Evolutionary conservation across 2,888 invertebrate genomes (phyloP).

Genomic region (Leucophenga montana): DNA sequence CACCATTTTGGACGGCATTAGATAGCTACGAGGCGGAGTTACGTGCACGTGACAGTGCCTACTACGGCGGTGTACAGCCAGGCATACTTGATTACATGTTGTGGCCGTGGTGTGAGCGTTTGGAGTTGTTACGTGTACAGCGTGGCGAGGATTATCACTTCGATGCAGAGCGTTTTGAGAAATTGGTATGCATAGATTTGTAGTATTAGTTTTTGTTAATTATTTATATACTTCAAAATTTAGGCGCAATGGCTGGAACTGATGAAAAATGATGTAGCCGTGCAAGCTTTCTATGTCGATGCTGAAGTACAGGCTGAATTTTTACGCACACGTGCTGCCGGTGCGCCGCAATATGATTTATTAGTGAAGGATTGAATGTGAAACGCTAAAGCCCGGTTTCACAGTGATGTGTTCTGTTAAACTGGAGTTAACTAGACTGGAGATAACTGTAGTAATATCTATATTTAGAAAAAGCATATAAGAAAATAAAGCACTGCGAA

Average conservation of each 20-base stretch:
- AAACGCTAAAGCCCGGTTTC: background rate
- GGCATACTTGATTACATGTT: slow-evolving; percentile 88
- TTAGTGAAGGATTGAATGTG: slow-evolving; percentile 44
- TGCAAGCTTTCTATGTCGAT: slow-evolving; percentile 80
- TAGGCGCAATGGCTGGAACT: slow-evolving; percentile 80
- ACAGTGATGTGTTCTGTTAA: too few species aligned
- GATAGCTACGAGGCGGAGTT: slow-evolving; percentile 81
- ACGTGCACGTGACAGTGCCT: slow-evolving; percentile 77
- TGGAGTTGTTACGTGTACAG: slow-evolving; percentile 77
- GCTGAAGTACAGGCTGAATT: slow-evolving; percentile 84
- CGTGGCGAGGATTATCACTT: slow-evolving; percentile 75
- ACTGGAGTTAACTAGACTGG: too few species aligned
- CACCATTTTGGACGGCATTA: slow-evolving; percentile 74
- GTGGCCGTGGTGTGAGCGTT: slow-evolving; percentile 87
- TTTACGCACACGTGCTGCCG: slow-evolving; percentile 79
- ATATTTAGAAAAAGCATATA: too few species aligned
- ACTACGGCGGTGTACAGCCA: slow-evolving; percentile 80
- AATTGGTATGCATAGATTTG: slow-evolving; percentile 40
- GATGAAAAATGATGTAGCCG: slow-evolving; percentile 83
- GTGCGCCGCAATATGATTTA: slow-evolving; percentile 76
- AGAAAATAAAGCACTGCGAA: too few species aligned
- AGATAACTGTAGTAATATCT: too few species aligned
- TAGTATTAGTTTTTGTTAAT: background rate
- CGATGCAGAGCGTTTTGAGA: slow-evolving; percentile 52
- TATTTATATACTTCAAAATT: slow-evolving; percentile 41